Evolutionary conservation across 2,888 invertebrate species (phyloP).

Genomic region (Drosophila setosimentum): DNA sequence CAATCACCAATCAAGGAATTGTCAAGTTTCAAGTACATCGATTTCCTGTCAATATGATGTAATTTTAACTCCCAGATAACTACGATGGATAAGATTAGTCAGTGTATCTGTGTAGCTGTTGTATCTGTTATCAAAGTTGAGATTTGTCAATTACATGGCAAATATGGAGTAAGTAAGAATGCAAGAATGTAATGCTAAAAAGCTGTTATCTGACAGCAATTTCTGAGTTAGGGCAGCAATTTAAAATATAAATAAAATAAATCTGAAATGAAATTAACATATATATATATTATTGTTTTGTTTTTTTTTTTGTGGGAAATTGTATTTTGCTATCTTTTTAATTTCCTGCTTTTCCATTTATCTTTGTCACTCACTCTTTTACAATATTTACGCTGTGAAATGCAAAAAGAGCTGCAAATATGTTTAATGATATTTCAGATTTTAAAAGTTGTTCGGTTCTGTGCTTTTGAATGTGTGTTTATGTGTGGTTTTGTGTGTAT

Average conservation of each 20-base stretch:
- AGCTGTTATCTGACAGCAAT: neutral
- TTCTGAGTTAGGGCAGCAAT: slow-evolving; percentile 1
- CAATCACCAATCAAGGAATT: neutral
- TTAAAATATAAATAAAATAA: neutral
- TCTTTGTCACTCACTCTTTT: neutral
- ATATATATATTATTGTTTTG: neutral
- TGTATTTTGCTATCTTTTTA: slow-evolving; percentile 26
- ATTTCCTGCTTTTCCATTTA: slow-evolving; percentile 43
- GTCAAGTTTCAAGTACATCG: neutral
- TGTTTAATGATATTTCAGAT: slow-evolving; percentile 25
- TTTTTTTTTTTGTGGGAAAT: neutral
- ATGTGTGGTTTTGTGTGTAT: neutral
- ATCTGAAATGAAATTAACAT: neutral
- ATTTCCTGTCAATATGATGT: neutral
- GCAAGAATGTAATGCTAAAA: neutral
- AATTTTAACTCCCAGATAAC: neutral
- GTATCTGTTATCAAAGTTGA: no score
- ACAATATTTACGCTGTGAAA: slow-evolving; percentile 3
- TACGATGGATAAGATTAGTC: neutral
- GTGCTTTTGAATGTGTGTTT: neutral
- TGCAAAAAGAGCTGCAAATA: slow-evolving; percentile 31
- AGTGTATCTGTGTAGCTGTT: no score
- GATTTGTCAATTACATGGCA: no score
- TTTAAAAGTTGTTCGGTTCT: slow-evolving; percentile 1
- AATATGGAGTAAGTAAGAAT: neutral